Evolutionary conservation across 2,888 invertebrate species (phyloP), one percentile per base, ranked within the genome.

Genomic region (Agrilus cyanescens): DNA sequence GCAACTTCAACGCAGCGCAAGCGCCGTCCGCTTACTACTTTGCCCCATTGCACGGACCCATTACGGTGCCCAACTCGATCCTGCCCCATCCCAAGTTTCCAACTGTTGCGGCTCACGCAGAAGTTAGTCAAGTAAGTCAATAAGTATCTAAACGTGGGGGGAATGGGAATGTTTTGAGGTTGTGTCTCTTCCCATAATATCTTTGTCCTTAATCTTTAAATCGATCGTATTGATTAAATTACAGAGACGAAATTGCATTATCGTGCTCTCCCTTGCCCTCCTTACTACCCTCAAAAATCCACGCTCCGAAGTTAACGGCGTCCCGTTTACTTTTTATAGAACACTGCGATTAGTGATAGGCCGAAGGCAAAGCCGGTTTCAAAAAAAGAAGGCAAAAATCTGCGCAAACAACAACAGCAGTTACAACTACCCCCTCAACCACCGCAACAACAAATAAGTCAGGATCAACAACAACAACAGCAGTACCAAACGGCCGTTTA

Each of bases 341-440:
- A 76, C 58, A 83, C 82, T 45, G 82, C 85, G 50, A 83, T 86
- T 56, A 84, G 84, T 68, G 87, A 88, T 67, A 77, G 87, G 56
- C 85, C 85, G 45, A 86, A 85, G 66, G 85, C 82, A 35, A 88
- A 86, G 66, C 80, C 85, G 33, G 79, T 79, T 40, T 79, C 82
- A 39, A 85, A 87, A 63, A 86, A 85, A 63, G 85, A 84, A 61
- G 77, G 80, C 38, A 85, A 85, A 65, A 80, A 78, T 60, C 70
- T 76, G 47, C 74, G 82, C 54, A 84, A 84, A 54, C 69, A 70
- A 52, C 64, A 65, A 43, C 67, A 66, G 49, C 57, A 56, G 47
- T 62, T 60, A 48, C 68, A 61, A 53, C 57, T 58, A 46, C 60
- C 60, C 49, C 56, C 58, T 40, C 60, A 61, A 53, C 41, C 46